These are phyloP conservation scores for Psittacula derbiana DNA, from an alignment of 2,797 vertebrate genomes.

Conservation along the genomic window DNA sequence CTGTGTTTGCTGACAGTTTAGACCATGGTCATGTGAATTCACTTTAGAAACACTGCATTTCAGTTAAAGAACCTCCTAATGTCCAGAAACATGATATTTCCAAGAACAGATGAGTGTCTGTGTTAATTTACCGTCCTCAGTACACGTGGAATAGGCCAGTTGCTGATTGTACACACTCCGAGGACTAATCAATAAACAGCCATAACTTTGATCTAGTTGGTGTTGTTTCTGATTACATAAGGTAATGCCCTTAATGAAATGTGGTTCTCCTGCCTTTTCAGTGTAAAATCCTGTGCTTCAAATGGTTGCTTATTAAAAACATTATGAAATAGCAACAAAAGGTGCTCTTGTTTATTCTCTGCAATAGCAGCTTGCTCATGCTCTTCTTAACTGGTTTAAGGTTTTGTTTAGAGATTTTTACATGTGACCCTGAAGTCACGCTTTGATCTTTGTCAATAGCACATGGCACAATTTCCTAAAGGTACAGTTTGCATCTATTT, in stretches of 20 bases:
- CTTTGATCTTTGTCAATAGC: slow-evolving; percentile 39
- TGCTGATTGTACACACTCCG: neutral
- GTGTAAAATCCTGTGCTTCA: neutral
- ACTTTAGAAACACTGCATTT: neutral
- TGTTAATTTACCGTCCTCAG: neutral
- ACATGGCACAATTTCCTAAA: neutral
- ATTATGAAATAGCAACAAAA: neutral
- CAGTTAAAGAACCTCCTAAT: neutral
- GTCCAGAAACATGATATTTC: neutral
- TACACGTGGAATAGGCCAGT: neutral
- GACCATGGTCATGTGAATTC: neutral
- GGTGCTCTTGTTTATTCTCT: neutral
- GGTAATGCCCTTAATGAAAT: neutral
- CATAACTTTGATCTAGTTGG: slow-evolving; percentile 15
- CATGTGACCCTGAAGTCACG: neutral
- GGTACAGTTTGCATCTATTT: slow-evolving; percentile 4
- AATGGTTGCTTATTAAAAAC: neutral
- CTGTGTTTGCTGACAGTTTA: neutral
- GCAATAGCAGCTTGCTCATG: neutral
- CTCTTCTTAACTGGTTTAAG: neutral
- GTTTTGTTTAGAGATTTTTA: neutral
- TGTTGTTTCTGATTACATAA: slow-evolving; percentile 24
- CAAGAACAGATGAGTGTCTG: neutral
- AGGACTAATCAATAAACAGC: slow-evolving; percentile 39
- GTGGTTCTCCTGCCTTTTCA: neutral